Conservation (phyloP, 2,888 invertebrate genomes). For the Plebejus anna region DNA sequence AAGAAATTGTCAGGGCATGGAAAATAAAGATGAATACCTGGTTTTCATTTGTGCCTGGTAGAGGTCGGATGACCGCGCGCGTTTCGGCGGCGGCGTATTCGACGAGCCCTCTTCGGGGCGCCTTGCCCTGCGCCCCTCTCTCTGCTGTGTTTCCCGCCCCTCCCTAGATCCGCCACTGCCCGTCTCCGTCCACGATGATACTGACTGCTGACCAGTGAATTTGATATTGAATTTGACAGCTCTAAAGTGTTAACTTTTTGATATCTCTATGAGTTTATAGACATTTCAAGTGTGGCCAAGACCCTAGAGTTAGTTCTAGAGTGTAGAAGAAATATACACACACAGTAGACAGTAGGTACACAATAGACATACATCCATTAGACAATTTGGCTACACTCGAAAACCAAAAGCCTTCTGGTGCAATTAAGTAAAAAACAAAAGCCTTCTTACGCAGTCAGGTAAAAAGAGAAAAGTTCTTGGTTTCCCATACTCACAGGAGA, state of each 20-base stretch:
- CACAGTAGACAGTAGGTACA: no score
- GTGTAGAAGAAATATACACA: no score
- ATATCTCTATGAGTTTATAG: background rate
- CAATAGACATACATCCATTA: no score
- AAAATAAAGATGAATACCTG: conserved; percentile 56
- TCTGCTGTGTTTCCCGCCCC: conserved; percentile 56
- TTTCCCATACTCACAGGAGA: conserved; percentile 81
- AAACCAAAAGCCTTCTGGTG: no score
- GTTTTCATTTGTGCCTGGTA: conserved; percentile 81
- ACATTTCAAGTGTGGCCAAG: background rate
- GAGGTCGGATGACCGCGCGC: conserved; percentile 85
- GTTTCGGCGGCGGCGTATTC: conserved; percentile 82
- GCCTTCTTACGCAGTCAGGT: no score
- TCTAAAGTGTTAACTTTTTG: background rate
- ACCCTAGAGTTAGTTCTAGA: no score
- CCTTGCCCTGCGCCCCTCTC: conserved; percentile 74
- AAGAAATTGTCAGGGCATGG: background rate
- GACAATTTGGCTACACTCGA: no score
- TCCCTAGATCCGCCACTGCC: conserved; percentile 69
- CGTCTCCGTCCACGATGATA: conserved; percentile 74
- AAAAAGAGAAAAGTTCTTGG: background rate
- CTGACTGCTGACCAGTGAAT: conserved; percentile 50
- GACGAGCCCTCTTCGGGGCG: conserved; percentile 74
- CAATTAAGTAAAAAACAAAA: no score
- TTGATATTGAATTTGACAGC: background rate